phyloP scores from a whole-genome alignment of 2,797 vertebrate species.

The Hypotaenidia philippensis region DNA sequence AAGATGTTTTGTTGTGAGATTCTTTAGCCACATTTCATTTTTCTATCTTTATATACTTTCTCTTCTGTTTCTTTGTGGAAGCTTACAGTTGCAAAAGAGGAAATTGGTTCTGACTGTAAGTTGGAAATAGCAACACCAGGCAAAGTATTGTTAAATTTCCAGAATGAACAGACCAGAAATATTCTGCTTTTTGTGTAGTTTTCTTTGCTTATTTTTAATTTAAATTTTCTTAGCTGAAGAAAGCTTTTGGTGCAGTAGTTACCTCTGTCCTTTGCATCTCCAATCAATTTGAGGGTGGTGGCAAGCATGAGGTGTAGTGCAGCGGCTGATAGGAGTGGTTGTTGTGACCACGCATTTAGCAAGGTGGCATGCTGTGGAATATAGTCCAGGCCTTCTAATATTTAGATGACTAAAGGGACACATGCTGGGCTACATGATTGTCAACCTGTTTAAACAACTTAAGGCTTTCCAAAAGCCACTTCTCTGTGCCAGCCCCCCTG shows the following conservation, averaged over 20 bases:
- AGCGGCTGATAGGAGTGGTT: background rate
- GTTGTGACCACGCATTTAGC: fast-evolving
- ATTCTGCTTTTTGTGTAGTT: background rate
- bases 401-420: background rate
- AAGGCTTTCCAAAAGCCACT: background rate
- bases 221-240: background rate
- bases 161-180: background rate
- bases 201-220: background rate
- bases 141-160: background rate
- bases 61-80: background rate
- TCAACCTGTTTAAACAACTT: background rate
- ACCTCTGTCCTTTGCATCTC: background rate
- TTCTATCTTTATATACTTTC: background rate
- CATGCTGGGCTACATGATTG: background rate
- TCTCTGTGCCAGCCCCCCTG: background rate
- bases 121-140: background rate
- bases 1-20: background rate
- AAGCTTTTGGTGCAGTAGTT: background rate
- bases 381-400: fast-evolving
- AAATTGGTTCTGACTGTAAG: background rate
- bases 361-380: background rate
- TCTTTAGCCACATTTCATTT: background rate
- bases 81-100: background rate
- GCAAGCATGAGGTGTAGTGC: fast-evolving
- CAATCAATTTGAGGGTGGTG: fast-evolving